Percentiles rank a stretch among this genome's conserved stretches.
Conservation (phyloP, 2,113 vertebrate genomes). For the Coryphaenoides rupestris region DNA sequence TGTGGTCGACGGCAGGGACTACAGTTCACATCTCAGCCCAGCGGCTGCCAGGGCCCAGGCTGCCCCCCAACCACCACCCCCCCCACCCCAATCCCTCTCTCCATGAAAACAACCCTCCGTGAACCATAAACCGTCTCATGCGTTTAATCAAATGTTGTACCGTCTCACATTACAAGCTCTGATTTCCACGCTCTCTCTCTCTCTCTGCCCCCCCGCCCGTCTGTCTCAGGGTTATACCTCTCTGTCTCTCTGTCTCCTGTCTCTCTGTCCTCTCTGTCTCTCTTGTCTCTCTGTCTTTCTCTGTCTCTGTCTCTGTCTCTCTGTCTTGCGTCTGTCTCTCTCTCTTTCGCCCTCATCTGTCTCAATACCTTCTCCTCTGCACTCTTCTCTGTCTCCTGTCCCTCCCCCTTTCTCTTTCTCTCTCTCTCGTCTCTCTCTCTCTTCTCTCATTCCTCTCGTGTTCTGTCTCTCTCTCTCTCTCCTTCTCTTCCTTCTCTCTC, state of each 20-base stretch:
- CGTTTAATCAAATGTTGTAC: constrained; percentile 2
- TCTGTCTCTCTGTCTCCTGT: not conserved
- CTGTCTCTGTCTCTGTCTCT: constrained; percentile 1
- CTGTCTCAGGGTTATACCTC: constrained; percentile 24
- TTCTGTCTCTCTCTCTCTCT: constrained; percentile 2
- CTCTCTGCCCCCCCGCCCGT: not conserved
- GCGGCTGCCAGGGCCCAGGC: not conserved
- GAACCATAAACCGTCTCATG: not conserved
- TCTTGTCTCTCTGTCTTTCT: not conserved
- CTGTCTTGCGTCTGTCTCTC: not conserved
- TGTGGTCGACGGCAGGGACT: not conserved
- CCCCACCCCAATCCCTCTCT: too few species aligned
- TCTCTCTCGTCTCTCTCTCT: not conserved
- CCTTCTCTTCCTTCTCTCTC: not conserved
- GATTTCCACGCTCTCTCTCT: not conserved
- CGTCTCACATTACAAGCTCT: too few species aligned
- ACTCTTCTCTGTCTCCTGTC: too few species aligned
- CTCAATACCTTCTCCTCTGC: not conserved
- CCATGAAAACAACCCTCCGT: not conserved
- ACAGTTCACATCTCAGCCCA: not conserved
- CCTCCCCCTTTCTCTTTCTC: not conserved
- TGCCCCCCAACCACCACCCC: too few species aligned
- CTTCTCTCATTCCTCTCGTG: too few species aligned
- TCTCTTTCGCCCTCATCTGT: not conserved
- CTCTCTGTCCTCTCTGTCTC: not conserved